Base-by-base conservation (phyloP, 92 coral and sea anemone genomes). In the Actinernus sp. region DNA sequence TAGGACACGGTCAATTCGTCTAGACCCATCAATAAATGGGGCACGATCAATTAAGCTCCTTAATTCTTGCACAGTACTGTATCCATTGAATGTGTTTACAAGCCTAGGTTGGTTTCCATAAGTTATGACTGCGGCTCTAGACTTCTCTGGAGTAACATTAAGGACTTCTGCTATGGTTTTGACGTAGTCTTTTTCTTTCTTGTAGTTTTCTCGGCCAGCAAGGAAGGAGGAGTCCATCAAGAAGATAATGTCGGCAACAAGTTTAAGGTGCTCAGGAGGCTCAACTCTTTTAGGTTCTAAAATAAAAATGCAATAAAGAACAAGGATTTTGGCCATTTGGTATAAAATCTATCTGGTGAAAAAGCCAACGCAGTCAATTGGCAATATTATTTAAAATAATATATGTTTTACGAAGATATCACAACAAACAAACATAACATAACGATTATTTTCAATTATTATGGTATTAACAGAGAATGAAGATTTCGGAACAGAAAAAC, bases 221-320 rank as follows among this genome's bases (percentile, higher is more conserved):
- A 49, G 73, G 30, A 46, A 55, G 58, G 98, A 90, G 1, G 93
- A 89, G 58, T 91, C 98, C 76, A 93, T 55, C 41, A 91, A 72
- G 45, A 93, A 90, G 3, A 93, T 27, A 25, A 93, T 72, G 32
- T 93, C 97, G 8, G 90, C 78, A 30, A 34, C 31, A 20, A 66
- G 4, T 3, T 14, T 30, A 30, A 41, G n/a, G n/a, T n/a, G n/a
- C n/a, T n/a, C 26, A 41, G 68, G 27, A 22, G 63, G 52, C 14
- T 61, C 30, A 6, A 0, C 57, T 3, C 8, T 23, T 20, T 26
- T 63, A 46, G 19, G n/a, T 13, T 12, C 38, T 63, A 1, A 28
- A 25, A 31, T 19, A 28, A n/a, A n/a, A n/a, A n/a, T n/a, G n/a
- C n/a, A n/a, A n/a, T n/a, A n/a, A n/a, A n/a, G n/a, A n/a, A n/a